Percentiles rank a stretch among this genome's conserved stretches.
Evolutionary conservation across 2,797 vertebrate genomes (phyloP).

Genomic region (Smutsia temminckii): DNA sequence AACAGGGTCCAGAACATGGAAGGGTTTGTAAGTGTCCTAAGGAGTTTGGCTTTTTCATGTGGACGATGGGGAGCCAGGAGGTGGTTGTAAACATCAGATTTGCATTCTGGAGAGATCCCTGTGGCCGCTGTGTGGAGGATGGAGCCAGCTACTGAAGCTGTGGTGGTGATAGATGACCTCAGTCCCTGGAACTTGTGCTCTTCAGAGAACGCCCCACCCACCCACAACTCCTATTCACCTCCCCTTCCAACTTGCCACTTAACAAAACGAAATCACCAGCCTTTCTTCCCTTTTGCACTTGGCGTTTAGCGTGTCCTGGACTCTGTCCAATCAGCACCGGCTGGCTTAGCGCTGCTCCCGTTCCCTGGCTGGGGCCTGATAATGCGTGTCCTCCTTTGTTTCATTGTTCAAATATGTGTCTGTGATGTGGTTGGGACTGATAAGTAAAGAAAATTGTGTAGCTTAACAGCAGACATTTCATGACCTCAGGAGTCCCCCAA

Average conservation of each 20-base stretch:
- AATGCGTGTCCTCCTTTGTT: conserved; percentile 73
- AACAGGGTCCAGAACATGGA: neutral
- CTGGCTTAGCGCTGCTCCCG: conserved; percentile 64
- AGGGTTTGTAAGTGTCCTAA: neutral
- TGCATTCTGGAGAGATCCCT: neutral
- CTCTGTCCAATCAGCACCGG: conserved; percentile 69
- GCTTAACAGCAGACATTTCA: conserved; percentile 67
- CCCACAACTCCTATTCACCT: accelerated
- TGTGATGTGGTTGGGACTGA: conserved; percentile 76
- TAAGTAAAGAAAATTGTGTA: conserved; percentile 67
- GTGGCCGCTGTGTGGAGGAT: too few species aligned
- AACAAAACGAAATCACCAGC: neutral
- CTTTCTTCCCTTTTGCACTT: neutral
- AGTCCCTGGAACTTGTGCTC: neutral
- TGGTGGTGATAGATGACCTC: neutral
- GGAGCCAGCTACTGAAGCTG: neutral
- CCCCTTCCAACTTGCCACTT: conserved; percentile 24
- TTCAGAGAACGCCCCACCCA: neutral
- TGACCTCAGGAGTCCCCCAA: conserved; percentile 72
- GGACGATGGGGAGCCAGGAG: neutral
- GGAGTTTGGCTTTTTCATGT: neutral
- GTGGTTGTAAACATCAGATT: neutral
- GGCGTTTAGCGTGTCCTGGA: neutral
- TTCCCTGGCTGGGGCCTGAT: conserved; percentile 68
- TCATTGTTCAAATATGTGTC: conserved; percentile 80